A percentile compares a stretch with the other conserved stretches of the same genome.
These are phyloP conservation scores for Ochotona curzoniae DNA, from an alignment of 2,113 vertebrate species.

Conservation along the genomic window DNA sequence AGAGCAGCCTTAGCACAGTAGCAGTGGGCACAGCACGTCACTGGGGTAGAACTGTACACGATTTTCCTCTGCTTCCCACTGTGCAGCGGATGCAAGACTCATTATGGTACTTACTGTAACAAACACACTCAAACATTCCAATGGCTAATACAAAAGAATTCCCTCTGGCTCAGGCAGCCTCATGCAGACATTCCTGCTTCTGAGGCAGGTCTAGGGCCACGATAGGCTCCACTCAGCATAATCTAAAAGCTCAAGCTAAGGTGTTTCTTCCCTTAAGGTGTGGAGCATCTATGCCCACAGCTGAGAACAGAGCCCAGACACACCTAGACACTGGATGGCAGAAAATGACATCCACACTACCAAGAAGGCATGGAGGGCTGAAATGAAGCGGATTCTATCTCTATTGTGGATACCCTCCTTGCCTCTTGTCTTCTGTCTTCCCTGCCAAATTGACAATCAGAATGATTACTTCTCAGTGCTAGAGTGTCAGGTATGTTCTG, in stretches of 20 bases:
- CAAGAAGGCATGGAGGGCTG: fast-evolving
- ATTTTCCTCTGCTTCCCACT: fast-evolving
- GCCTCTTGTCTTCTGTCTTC: not conserved
- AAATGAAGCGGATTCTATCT: not conserved
- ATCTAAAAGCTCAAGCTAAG: too few relatives aligned
- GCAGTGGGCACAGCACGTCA: not conserved
- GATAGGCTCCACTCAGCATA: not conserved
- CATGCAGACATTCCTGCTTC: fast-evolving
- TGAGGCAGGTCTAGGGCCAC: fast-evolving
- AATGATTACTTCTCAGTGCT: not conserved
- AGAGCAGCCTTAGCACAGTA: not conserved
- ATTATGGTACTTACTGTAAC: not conserved
- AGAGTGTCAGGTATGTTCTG: not conserved
- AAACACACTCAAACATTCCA: not conserved
- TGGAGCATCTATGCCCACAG: fast-evolving
- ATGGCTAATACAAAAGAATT: not conserved
- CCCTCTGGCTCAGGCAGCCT: not conserved
- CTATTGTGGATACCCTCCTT: not conserved
- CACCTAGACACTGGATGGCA: not conserved
- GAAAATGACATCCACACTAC: fast-evolving
- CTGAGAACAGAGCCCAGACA: not conserved
- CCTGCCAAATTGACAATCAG: not conserved
- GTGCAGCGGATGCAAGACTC: fast-evolving
- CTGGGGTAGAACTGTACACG: not conserved
- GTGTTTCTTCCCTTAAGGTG: not conserved